These are phyloP conservation scores for Drosophila putrida DNA, from an alignment of 2,888 invertebrate species.

Conservation along the genomic window DNA sequence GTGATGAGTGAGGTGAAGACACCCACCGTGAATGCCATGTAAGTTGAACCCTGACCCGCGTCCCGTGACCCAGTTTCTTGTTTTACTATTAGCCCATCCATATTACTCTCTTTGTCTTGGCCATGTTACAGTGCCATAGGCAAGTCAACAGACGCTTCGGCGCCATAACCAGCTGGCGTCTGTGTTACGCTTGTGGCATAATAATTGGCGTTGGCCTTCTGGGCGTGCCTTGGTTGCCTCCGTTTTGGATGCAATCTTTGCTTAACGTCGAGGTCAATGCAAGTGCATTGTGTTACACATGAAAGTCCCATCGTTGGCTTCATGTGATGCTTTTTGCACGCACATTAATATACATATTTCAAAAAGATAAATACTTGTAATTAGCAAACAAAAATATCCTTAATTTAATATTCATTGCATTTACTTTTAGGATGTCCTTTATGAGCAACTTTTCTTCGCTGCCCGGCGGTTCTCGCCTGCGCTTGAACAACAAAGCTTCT, in stretches of 20 bases:
- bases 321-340: slow-evolving; percentile 34
- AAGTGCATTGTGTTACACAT: slow-evolving; percentile 50
- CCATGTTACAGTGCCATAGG: slow-evolving; percentile 59
- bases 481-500: slow-evolving; percentile 83
- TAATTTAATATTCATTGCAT: background rate
- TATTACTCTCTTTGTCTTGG: background rate
- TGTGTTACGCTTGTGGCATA: slow-evolving; percentile 84
- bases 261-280: slow-evolving; percentile 31
- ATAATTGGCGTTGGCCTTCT: slow-evolving; percentile 53
- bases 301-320: slow-evolving; percentile 9
- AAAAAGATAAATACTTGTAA: background rate
- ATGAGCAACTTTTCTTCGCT: slow-evolving; percentile 91
- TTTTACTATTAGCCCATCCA: background rate
- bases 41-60: slow-evolving; percentile 49
- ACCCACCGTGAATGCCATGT: slow-evolving; percentile 97
- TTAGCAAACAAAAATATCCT: background rate
- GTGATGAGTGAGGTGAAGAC: slow-evolving; percentile 88
- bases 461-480: slow-evolving; percentile 87
- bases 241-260: slow-evolving; percentile 77
- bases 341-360: slow-evolving; percentile 18
- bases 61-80: slow-evolving; percentile 27
- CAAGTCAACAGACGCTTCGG: slow-evolving; percentile 83
- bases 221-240: slow-evolving; percentile 54
- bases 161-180: slow-evolving; percentile 58
- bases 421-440: slow-evolving; percentile 87